Base-by-base conservation (phyloP, 2,888 invertebrate species). In the Tanaodytes sp. region DNA sequence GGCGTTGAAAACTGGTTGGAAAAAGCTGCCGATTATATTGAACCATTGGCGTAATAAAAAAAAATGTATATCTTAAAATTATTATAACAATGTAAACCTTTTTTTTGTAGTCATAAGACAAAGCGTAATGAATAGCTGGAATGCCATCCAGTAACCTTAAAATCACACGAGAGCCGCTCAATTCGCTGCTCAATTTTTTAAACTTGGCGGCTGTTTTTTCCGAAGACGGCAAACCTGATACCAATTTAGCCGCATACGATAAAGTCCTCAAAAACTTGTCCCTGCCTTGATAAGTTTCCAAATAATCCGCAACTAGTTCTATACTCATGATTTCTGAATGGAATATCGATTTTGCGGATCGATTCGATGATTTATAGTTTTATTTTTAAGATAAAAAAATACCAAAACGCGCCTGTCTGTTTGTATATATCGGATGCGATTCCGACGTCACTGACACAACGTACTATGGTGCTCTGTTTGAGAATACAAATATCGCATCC, bases 91-190 rank as follows among this genome's bases (percentile, higher is more conserved):
- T 33, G 12, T n/a, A n/a, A 8, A 33, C 33, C 33, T 33, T 33
- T 11, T 49, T 58, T 3, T 36, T 52, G 73, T 91, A 86, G 6
- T 93, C 93, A 86, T 94, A 95, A 68, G 88, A 89, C 40, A 92
- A 84, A 37, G 90, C 91, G 79, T 90, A 90, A 75, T 91, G 88
- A 59, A 95, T 87, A 90, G 92, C 93, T 0, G 95, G 93, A 69
- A 95, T 87, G 79, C 95, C 95, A 85, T 95, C 95, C 76, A 96
- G 90, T 31, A 96, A 87, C 31, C 96, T 87, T 62, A 95, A 85
- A 71, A 94, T 91, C 64, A 93, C 90, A 76, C 96, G 87, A 18
- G 92, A 93, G 16, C 88, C 89, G 36, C 93, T 93, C 79, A 94
- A 89, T 73, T 90, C 88, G 5, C 91, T 91, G 72, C 93, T 91